A percentile compares a stretch with the other conserved stretches of the same genome.
Conservation (phyloP, 1,140 invertebrate species). For the Saxidomus purpurata region DNA sequence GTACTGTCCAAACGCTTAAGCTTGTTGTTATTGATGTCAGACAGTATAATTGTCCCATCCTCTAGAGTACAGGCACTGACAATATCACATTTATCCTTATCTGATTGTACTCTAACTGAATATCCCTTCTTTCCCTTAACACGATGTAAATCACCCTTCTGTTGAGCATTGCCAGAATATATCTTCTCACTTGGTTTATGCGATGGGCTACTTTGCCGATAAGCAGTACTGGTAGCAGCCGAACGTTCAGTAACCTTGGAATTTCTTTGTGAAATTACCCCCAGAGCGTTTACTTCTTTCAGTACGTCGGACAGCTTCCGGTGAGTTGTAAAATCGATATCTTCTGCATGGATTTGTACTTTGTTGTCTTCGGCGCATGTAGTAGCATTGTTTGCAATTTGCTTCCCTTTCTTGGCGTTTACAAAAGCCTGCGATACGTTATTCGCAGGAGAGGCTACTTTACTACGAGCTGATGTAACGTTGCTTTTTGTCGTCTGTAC, state of each 20-base stretch:
- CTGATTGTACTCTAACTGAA: not conserved
- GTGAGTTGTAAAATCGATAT: not conserved
- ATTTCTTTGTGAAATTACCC: not conserved
- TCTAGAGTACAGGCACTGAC: too few species aligned
- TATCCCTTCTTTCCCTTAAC: not conserved
- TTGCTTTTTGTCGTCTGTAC: not conserved
- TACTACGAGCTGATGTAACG: not conserved
- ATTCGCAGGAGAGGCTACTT: not conserved
- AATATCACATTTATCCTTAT: not conserved
- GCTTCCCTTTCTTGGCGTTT: not conserved
- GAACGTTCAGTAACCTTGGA: too few species aligned
- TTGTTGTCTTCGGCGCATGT: not conserved
- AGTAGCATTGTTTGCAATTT: not conserved
- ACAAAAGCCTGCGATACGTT: not conserved
- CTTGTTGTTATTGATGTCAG: not conserved
- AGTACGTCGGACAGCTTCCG: not conserved
- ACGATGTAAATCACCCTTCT: too few species aligned
- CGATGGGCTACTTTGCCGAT: too few species aligned
- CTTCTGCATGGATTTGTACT: not conserved
- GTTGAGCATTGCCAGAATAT: too few species aligned
- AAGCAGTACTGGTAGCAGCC: too few species aligned
- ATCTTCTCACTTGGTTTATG: too few species aligned
- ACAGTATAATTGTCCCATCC: not conserved
- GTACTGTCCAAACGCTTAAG: slow-evolving; percentile 10
- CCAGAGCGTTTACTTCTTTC: not conserved